These are phyloP conservation scores for Saguinus midas DNA, from an alignment of 2,113 vertebrate species.

Conservation along the genomic window DNA sequence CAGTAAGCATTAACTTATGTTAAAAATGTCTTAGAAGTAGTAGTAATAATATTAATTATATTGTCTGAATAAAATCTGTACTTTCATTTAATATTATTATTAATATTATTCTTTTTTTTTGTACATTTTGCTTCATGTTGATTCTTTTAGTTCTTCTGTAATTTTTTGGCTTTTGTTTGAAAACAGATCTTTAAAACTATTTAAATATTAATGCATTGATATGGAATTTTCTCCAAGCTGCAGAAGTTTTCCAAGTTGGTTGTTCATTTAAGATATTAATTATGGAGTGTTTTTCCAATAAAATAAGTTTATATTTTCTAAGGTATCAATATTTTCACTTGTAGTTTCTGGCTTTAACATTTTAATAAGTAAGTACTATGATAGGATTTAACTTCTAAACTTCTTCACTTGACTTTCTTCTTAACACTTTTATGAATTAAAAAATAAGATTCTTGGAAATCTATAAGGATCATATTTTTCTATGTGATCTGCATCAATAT, in stretches of 20 bases:
- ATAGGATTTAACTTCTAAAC: background rate
- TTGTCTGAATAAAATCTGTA: background rate
- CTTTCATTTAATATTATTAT: no score
- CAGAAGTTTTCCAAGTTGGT: background rate
- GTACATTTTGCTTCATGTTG: background rate
- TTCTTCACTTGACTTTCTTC: background rate
- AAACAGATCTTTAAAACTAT: background rate
- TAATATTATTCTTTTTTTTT: background rate
- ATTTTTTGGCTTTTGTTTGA: background rate
- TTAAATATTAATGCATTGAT: no score
- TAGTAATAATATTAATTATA: no score
- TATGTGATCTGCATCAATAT: no score
- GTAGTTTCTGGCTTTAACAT: background rate
- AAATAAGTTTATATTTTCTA: background rate
- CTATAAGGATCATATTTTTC: background rate
- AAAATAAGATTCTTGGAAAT: background rate
- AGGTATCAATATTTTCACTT: background rate
- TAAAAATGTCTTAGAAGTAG: background rate
- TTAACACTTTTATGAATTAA: background rate
- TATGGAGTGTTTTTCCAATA: background rate
- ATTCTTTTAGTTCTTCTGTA: background rate
- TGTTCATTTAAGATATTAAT: background rate
- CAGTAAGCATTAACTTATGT: background rate
- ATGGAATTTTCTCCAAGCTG: background rate
- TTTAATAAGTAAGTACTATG: background rate